Evolutionary conservation across 2,888 invertebrate species (phyloP).

Genomic region (Artemia sinica): DNA sequence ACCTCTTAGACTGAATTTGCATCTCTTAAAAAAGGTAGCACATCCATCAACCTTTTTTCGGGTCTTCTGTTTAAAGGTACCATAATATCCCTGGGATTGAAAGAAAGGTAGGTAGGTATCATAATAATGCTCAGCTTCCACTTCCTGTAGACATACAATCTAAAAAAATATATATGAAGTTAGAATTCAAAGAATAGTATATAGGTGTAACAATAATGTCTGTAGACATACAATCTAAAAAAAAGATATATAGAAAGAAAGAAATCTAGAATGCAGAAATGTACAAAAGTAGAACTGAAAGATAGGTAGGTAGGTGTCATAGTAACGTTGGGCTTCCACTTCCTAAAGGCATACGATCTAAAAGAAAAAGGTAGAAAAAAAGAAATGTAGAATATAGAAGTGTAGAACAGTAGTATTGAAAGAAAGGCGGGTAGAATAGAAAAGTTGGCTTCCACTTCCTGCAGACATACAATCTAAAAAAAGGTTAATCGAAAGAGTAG

Average conservation of each 20-base stretch:
- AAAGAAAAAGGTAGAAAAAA: no score
- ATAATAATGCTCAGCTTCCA: conserved; percentile 54
- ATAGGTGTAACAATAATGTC: no score
- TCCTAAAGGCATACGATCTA: no score
- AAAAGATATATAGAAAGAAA: no score
- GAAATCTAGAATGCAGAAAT: no score
- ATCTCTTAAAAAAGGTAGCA: conserved; percentile 59
- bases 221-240: no score
- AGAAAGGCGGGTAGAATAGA: no score
- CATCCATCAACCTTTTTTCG: conserved; percentile 68
- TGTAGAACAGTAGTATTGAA: no score
- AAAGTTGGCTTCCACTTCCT: conserved; percentile 62
- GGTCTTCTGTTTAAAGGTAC: conserved; percentile 66
- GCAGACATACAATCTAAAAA: conserved; percentile 60
- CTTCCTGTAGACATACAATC: conserved; percentile 78
- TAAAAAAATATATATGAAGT: conserved; percentile 32
- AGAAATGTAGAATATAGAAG: no score
- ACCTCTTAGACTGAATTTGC: conserved; percentile 47
- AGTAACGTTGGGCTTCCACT: conserved; percentile 37
- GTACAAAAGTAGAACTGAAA: conserved; percentile 29
- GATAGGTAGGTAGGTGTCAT: conserved; percentile 39
- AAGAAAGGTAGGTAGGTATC: conserved; percentile 40
- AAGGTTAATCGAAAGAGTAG: conserved; percentile 13
- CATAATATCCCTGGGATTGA: conserved; percentile 43
- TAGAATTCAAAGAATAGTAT: no score